A percentile compares a stretch with the other conserved stretches of the same genome.
Evolutionary conservation across 2,797 vertebrate species (phyloP).

Genomic region (Poeciliopsis infans): DNA sequence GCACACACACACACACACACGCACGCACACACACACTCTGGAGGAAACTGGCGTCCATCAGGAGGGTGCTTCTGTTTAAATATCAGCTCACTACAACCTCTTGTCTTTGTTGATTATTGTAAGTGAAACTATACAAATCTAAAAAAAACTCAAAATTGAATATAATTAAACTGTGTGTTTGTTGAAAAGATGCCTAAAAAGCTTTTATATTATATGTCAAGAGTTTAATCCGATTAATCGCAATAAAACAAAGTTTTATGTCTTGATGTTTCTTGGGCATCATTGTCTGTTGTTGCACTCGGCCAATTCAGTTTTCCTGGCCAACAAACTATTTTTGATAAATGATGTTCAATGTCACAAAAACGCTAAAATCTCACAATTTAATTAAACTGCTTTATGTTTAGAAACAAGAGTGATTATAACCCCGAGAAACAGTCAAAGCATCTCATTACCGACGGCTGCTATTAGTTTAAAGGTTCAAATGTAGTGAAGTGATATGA

Average conservation of each 20-base stretch:
- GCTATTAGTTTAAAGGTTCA: not conserved
- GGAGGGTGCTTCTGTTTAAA: not conserved
- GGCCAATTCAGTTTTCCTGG: not conserved
- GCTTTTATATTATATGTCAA: not conserved
- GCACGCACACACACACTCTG: not conserved
- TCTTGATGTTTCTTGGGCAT: not conserved
- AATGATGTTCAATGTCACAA: not conserved
- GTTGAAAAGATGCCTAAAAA: not conserved
- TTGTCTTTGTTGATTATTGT: not conserved
- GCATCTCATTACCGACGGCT: not conserved
- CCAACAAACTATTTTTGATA: not conserved
- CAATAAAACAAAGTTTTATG: not conserved
- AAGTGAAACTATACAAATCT: not conserved
- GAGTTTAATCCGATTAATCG: not conserved
- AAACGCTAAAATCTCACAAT: not conserved
- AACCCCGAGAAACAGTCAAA: not conserved
- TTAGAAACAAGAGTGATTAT: not conserved
- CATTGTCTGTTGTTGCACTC: not conserved
- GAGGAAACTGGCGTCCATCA: not conserved
- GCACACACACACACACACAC: constrained; percentile 7
- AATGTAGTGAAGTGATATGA: not conserved
- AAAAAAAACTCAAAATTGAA: not conserved
- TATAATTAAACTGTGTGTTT: not conserved
- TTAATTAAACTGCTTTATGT: not conserved
- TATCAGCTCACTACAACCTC: not conserved